Conservation (phyloP, 1,140 invertebrate genomes). For the Solen grandis region DNA sequence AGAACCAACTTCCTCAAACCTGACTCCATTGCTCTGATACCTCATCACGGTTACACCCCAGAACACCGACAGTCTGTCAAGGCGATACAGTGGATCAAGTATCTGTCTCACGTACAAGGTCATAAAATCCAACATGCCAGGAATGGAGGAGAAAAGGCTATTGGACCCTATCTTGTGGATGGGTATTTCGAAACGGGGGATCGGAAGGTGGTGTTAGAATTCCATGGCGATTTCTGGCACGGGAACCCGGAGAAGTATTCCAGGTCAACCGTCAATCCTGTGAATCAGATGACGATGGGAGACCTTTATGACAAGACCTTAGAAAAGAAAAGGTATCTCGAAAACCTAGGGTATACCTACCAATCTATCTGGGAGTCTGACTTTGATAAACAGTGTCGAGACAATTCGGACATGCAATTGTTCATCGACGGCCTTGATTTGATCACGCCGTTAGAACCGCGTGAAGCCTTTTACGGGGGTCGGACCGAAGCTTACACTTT, state of each 20-base stretch:
- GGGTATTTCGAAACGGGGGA: conserved; percentile 19
- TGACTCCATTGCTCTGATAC: conserved; percentile 6
- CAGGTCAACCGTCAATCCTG: neutral
- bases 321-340: neutral
- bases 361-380: neutral
- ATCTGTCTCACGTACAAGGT: neutral
- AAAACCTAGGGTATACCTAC: neutral
- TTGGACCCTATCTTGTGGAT: conserved; percentile 36
- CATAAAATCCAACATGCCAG: conserved; percentile 32
- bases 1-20: conserved; percentile 15
- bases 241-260: conserved; percentile 54
- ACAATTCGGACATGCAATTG: no score
- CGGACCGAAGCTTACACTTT: no score
- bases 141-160: conserved; percentile 29
- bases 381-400: no score
- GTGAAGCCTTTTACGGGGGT: no score
- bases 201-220: conserved; percentile 48
- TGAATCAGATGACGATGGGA: neutral
- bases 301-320: neutral
- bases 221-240: conserved; percentile 61
- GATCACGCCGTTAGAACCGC: no score
- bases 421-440: no score
- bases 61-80: conserved; percentile 3
- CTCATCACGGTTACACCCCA: conserved; percentile 11
- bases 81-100: conserved; percentile 15